These are phyloP conservation scores for Tadarida brasiliensis DNA, from an alignment of 2,797 vertebrate species.

Conservation along the genomic window DNA sequence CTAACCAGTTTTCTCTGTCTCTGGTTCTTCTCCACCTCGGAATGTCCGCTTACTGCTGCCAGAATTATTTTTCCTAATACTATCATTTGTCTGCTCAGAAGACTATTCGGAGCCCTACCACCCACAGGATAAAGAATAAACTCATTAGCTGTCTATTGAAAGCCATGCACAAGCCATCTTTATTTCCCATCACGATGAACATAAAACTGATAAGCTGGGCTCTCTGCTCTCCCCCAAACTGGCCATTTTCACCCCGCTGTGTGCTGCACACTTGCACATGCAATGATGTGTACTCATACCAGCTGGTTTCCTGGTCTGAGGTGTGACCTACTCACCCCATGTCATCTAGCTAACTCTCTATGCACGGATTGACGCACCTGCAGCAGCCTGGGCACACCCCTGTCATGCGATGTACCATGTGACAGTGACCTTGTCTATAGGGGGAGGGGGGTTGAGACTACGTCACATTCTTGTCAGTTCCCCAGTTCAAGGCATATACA, in stretches of 20 bases:
- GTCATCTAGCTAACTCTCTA: not conserved
- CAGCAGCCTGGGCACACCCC: accelerated
- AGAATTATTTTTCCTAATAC: not conserved
- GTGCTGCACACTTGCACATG: not conserved
- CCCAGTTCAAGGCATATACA: not conserved
- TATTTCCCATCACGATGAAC: not conserved
- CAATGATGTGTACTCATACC: not conserved
- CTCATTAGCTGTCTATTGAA: slow-evolving; percentile 27
- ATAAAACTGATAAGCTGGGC: not conserved
- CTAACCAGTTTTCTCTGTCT: not conserved
- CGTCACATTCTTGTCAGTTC: not conserved
- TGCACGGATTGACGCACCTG: not conserved
- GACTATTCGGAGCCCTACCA: not conserved
- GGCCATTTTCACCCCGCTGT: not conserved
- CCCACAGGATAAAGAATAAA: slow-evolving; percentile 46
- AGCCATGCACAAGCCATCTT: not conserved
- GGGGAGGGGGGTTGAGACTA: not conserved
- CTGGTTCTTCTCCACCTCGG: not conserved
- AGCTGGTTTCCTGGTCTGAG: not conserved
- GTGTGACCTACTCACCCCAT: not conserved
- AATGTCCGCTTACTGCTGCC: not conserved
- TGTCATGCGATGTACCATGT: not conserved
- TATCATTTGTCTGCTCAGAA: slow-evolving; percentile 22
- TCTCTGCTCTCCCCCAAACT: not conserved
- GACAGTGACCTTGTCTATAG: not conserved